These are phyloP conservation scores for Ladona fulva DNA, from an alignment of 1,140 invertebrate genomes.

Conservation along the genomic window DNA sequence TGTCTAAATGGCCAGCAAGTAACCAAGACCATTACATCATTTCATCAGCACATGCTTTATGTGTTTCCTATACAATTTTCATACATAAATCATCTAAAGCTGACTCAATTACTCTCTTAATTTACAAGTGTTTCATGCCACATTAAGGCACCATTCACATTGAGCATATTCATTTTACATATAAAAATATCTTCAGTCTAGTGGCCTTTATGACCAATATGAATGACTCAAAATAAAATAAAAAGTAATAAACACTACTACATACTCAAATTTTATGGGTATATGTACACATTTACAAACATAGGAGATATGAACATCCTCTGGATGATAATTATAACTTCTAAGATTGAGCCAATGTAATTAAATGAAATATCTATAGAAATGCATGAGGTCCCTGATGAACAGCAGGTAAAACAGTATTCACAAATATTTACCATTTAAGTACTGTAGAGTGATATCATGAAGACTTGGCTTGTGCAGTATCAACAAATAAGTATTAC, in stretches of 20 bases:
- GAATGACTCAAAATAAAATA: neutral
- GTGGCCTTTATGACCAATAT: neutral
- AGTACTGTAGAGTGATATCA: no score
- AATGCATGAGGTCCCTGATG: conserved; percentile 3
- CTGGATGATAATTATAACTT: neutral
- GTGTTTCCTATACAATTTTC: neutral
- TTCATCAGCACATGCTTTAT: neutral
- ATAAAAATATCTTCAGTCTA: neutral
- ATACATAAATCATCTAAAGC: neutral
- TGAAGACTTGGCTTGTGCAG: no score
- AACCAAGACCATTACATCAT: neutral
- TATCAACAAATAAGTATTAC: no score
- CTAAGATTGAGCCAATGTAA: neutral
- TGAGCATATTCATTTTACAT: neutral
- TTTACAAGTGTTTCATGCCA: neutral
- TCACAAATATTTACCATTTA: neutral
- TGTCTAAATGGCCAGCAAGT: neutral
- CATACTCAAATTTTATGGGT: neutral
- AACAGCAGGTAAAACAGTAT: neutral
- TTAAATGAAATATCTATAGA: neutral
- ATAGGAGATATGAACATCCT: neutral
- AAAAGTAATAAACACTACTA: neutral
- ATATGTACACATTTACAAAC: neutral
- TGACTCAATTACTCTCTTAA: neutral
- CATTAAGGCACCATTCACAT: neutral